Percentiles rank a stretch among this genome's conserved stretches.
Evolutionary conservation across 2,797 vertebrate genomes (phyloP).

Genomic region (Distichodus sexfasciatus): DNA sequence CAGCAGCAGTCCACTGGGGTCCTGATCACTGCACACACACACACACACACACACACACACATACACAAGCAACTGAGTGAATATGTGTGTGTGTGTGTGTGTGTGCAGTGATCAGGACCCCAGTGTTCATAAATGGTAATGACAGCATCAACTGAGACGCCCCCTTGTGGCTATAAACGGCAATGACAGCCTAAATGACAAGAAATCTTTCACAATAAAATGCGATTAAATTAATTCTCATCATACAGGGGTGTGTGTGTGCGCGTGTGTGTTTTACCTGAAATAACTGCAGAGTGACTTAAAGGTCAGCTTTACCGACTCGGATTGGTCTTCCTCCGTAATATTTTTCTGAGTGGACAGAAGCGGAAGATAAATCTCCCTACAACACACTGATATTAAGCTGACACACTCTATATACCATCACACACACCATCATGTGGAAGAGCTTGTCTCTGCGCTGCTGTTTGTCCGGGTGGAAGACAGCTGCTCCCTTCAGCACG

Average conservation of each 20-base stretch:
- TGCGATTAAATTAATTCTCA: too few species aligned
- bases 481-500: constrained; percentile 87
- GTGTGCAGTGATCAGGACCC: too few species aligned
- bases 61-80: not conserved
- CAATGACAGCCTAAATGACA: too few species aligned
- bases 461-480: constrained; percentile 92
- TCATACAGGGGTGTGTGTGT: not conserved
- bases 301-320: constrained; percentile 90
- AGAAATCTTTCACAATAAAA: too few species aligned
- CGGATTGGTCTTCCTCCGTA: constrained; percentile 87
- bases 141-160: too few species aligned
- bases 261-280: constrained; percentile 71
- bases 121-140: too few species aligned
- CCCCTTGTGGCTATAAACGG: too few species aligned
- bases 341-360: constrained; percentile 83
- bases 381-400: not conserved
- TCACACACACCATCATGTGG: constrained; percentile 86
- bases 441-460: constrained; percentile 88
- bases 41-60: not conserved
- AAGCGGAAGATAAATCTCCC: constrained; percentile 5
- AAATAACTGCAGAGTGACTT: constrained; percentile 94
- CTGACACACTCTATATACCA: not conserved
- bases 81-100: not conserved
- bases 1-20: constrained; percentile 89
- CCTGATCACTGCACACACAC: constrained; percentile 79